Conservation (phyloP, 2,113 vertebrate species). For the Xiphophorus couchianus region DNA sequence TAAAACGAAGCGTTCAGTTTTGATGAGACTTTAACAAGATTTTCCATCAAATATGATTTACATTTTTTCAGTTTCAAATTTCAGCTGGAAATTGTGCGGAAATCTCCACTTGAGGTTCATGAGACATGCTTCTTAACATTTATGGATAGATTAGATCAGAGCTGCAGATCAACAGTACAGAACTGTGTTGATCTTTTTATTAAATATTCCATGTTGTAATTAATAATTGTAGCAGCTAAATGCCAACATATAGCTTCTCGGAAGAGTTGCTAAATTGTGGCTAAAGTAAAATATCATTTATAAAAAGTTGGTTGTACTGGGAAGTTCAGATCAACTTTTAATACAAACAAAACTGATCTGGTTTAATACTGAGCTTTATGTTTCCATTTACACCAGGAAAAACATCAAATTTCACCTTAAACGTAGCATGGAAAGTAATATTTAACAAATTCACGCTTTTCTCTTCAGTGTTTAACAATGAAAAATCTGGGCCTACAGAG, state of each 20-base stretch:
- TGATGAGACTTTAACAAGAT: neutral
- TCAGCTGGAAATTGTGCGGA: slow-evolving; percentile 42
- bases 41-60: slow-evolving; percentile 41
- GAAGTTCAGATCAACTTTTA: too few species aligned
- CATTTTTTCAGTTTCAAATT: slow-evolving; percentile 47
- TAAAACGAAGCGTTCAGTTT: neutral
- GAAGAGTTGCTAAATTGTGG: neutral
- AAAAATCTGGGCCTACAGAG: slow-evolving; percentile 17
- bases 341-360: too few species aligned
- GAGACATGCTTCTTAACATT: neutral
- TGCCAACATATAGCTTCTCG: neutral
- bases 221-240: neutral
- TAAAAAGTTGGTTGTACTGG: too few species aligned
- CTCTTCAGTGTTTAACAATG: slow-evolving; percentile 11
- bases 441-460: slow-evolving; percentile 6
- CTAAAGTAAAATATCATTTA: neutral
- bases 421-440: neutral
- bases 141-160: neutral
- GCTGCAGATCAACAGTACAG: neutral
- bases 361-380: neutral
- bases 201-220: neutral
- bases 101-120: slow-evolving; percentile 23
- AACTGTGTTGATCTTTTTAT: neutral
- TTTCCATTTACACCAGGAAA: neutral
- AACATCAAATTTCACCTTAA: neutral